Conservation (phyloP, 2,888 invertebrate genomes). For the Rosalia funebris region DNA sequence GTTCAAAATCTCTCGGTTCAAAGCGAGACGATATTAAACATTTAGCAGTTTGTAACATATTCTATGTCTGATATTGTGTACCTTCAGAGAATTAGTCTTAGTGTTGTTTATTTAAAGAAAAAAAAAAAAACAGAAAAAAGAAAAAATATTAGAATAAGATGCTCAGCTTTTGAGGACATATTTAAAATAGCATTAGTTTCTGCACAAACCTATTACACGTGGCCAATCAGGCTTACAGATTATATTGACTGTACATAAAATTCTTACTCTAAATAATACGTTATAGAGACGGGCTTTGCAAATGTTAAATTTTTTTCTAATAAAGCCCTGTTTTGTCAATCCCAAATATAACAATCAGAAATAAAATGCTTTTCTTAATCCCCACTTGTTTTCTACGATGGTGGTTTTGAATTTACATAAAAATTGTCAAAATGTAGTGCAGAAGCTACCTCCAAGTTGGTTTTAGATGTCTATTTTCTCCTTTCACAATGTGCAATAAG, state of each 20-base stretch:
- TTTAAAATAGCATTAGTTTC: slow-evolving; percentile 43
- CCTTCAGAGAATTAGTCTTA: slow-evolving; percentile 59
- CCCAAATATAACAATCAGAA: too few species aligned
- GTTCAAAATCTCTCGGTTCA: slow-evolving; percentile 33
- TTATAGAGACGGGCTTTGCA: not conserved
- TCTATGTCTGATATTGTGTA: slow-evolving; percentile 64
- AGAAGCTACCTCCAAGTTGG: not conserved
- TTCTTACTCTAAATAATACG: not conserved
- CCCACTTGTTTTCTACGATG: too few species aligned
- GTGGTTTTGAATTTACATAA: not conserved
- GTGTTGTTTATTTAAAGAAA: slow-evolving; percentile 59
- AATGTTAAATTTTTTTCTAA: not conserved
- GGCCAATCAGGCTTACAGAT: slow-evolving; percentile 18
- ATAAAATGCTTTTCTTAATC: too few species aligned
- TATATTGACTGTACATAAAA: slow-evolving; percentile 32
- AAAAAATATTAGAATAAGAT: slow-evolving; percentile 53
- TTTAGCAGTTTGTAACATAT: slow-evolving; percentile 44
- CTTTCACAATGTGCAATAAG: slow-evolving; percentile 2
- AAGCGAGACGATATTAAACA: slow-evolving; percentile 27
- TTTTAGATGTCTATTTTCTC: not conserved
- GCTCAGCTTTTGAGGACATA: slow-evolving; percentile 57
- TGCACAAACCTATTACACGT: slow-evolving; percentile 43
- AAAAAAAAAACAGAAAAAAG: slow-evolving; percentile 50
- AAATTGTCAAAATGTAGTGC: not conserved
- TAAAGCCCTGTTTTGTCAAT: too few species aligned